A percentile compares a stretch with the other conserved stretches of the same genome.
phyloP scores from a whole-genome alignment of 2,113 vertebrate genomes.

The Pelodiscus sinensis region DNA sequence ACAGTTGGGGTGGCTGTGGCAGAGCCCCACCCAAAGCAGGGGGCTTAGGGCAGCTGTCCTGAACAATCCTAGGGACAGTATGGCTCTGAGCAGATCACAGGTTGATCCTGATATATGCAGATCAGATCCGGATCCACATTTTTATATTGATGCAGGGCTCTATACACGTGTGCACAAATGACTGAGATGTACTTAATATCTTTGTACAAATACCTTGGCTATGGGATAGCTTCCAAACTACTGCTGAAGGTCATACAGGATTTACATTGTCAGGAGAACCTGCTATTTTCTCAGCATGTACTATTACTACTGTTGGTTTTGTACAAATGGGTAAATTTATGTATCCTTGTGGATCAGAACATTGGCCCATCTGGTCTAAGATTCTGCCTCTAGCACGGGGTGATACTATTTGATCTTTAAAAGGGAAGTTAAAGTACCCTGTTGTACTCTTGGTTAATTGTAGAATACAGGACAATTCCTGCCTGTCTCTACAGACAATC shows the following conservation, averaged over 20 bases:
- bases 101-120: no score
- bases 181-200: neutral
- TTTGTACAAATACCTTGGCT: neutral
- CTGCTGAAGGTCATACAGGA: neutral
- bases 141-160: no score
- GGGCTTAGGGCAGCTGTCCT: no score
- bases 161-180: accelerated
- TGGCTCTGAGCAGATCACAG: no score
- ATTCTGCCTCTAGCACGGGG: neutral
- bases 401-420: neutral
- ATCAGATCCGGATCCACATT: no score
- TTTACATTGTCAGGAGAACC: neutral
- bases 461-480: neutral
- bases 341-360: neutral
- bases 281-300: neutral
- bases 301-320: neutral
- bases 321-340: neutral
- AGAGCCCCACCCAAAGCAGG: no score
- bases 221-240: neutral
- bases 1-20: no score
- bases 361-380: neutral
- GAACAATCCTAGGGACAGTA: no score
- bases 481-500: neutral
- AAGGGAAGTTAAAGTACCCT: neutral
- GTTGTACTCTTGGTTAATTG: neutral